Evolutionary conservation across 1,140 invertebrate species (phyloP).

Genomic region (Lepidotrigona ventralis): DNA sequence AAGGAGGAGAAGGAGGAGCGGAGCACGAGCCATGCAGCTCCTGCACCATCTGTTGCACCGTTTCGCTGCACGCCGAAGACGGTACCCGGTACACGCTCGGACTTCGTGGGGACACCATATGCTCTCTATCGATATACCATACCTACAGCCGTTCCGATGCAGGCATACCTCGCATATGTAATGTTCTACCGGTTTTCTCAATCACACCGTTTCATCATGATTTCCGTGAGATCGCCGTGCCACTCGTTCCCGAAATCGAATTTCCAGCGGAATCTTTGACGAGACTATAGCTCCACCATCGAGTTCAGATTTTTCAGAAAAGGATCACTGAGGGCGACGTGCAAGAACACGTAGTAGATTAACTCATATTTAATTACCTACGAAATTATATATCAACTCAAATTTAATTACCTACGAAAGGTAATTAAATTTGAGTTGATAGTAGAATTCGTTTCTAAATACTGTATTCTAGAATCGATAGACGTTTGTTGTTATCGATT

Average conservation of each 20-base stretch:
- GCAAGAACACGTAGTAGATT: too few species aligned
- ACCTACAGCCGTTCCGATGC: constrained; percentile 50
- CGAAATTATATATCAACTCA: too few species aligned
- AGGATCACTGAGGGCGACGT: too few species aligned
- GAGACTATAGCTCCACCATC: too few species aligned
- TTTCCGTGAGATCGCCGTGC: constrained; percentile 42
- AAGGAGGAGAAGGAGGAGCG: constrained; percentile 37
- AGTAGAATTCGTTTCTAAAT: too few species aligned
- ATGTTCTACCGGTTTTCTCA: constrained; percentile 51
- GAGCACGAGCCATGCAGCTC: constrained; percentile 61
- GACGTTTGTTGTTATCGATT: too few species aligned
- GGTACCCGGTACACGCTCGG: constrained; percentile 41
- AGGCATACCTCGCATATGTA: constrained; percentile 40
- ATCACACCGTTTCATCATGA: constrained; percentile 51
- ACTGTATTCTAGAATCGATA: too few species aligned
- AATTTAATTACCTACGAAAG: too few species aligned
- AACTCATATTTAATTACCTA: too few species aligned
- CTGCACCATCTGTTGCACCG: constrained; percentile 64
- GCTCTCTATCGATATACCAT: constrained; percentile 57
- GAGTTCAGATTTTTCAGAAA: too few species aligned
- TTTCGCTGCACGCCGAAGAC: constrained; percentile 54
- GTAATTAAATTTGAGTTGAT: too few species aligned
- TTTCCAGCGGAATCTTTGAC: neutral
- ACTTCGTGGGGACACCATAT: constrained; percentile 62
- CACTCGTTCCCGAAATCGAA: neutral